Base-by-base conservation (phyloP, 2,888 invertebrate species). In the Scaeva pyrastri region DNA sequence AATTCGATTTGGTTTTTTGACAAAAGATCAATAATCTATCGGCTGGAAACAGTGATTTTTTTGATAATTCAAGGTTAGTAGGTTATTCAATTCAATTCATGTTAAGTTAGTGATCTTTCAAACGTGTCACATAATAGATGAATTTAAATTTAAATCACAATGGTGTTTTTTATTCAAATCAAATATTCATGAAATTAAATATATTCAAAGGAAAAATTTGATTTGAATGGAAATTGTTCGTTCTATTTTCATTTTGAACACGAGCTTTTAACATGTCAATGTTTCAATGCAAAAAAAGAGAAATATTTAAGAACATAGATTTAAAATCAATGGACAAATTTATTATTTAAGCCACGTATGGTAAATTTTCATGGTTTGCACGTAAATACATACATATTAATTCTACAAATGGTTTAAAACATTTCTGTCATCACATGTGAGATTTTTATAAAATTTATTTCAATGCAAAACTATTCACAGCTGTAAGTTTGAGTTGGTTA, bases 41-140 rank as follows among this genome's bases (percentile, higher is more conserved):
- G 60, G 60, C 60, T 60, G 21, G 14, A 41, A 23, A 62, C 8
- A 62, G n/a, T n/a, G n/a, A 62, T 23, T 41, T 41, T 21, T 60
- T 62, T 23, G 41, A 62, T 0, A n/a, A 43, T 23, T 43, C 60
- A 62, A 62, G 60, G 60, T 62, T 62, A 62, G 60, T 62, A 62
- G 60, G 60, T 62, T 62, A 62, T 58, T 39, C 7, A 39, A 56
- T 50, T 50, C 21, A 50, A 45, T 36, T 58, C 41, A 43, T 23
- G 23, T 43, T 21, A 23, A 23, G 41, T 60, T 21, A 60, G 41
- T 62, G 41, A 62, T 62, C 21, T 60, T 60, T 60, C 2, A 10
- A 41, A 60, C 39, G 60, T 58, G 36, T 39, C 55, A 26, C 21
- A 60, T 39, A 21, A 41, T 19, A 39, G 21, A 60, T 41, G 4